phyloP scores from a whole-genome alignment of 2,113 vertebrate species.

The Nothobranchius furzeri region DNA sequence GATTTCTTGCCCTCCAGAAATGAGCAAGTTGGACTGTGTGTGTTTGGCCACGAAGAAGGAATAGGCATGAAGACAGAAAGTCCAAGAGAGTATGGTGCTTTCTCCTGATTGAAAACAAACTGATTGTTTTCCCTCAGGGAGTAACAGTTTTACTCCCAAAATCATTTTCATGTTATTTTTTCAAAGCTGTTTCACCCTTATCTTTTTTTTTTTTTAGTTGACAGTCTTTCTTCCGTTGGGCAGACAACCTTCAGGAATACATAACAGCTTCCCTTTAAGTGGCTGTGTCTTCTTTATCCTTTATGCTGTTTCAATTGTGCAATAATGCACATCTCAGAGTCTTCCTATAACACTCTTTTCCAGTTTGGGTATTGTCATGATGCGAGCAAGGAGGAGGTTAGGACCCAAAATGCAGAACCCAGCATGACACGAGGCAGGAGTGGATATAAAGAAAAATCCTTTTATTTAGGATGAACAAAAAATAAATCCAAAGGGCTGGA shows the following conservation, averaged over 20 bases:
- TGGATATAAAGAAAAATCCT: no score
- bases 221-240: constrained; percentile 9
- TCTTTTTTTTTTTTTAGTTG: neutral
- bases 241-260: neutral
- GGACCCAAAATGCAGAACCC: no score
- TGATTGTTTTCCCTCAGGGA: constrained; percentile 52
- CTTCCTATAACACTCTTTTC: no score
- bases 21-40: constrained; percentile 50
- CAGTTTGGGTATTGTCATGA: no score
- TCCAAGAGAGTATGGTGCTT: constrained; percentile 45
- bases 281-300: no score
- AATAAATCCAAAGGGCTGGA: no score
- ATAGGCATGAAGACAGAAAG: constrained; percentile 44
- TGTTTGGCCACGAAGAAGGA: constrained; percentile 64
- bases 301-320: no score
- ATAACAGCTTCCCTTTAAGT: neutral
- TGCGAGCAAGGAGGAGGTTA: no score
- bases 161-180: constrained; percentile 19
- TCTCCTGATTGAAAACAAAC: constrained; percentile 68
- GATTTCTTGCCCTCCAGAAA: constrained; percentile 73
- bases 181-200: constrained; percentile 13
- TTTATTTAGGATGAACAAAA: no score
- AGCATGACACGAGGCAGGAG: no score
- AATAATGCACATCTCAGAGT: no score
- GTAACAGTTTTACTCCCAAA: constrained; percentile 42